Percentiles rank a stretch among this genome's conserved stretches.
These are phyloP conservation scores for Suillia variegata DNA, from an alignment of 2,888 invertebrate species.

Conservation along the genomic window DNA sequence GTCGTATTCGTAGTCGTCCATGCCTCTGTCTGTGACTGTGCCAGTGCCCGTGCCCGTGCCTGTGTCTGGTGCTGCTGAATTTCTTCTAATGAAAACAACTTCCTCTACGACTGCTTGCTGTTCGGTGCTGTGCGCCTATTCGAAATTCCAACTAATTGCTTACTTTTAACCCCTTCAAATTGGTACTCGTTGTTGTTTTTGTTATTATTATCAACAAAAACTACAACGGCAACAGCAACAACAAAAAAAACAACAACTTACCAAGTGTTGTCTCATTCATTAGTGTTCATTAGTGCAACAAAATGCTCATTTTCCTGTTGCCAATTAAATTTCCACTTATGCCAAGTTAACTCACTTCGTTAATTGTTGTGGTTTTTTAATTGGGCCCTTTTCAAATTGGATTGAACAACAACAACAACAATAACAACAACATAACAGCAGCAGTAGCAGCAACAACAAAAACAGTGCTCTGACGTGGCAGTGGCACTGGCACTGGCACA, in stretches of 20 bases:
- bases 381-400: constrained; percentile 52
- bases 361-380: constrained; percentile 58
- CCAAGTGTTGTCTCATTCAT: constrained; percentile 54
- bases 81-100: not conserved
- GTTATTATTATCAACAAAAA: constrained; percentile 45
- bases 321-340: constrained; percentile 58
- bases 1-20: too few relatives aligned
- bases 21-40: too few relatives aligned
- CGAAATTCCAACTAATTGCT: constrained; percentile 52
- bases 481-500: too few relatives aligned
- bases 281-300: constrained; percentile 58
- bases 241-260: constrained; percentile 29
- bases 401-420: constrained; percentile 40
- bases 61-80: not conserved
- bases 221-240: too few relatives aligned
- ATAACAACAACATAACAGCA: constrained; percentile 21
- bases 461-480: too few relatives aligned
- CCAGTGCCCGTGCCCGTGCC: too few relatives aligned
- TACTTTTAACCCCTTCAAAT: constrained; percentile 57
- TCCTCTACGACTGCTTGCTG: constrained; percentile 24
- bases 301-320: constrained; percentile 57
- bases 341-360: constrained; percentile 56
- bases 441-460: constrained; percentile 10
- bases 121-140: constrained; percentile 48
- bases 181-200: constrained; percentile 52